Percentiles rank a stretch among this genome's conserved stretches.
Conservation (phyloP, 1,140 invertebrate genomes). For the Bombus pascuorum region DNA sequence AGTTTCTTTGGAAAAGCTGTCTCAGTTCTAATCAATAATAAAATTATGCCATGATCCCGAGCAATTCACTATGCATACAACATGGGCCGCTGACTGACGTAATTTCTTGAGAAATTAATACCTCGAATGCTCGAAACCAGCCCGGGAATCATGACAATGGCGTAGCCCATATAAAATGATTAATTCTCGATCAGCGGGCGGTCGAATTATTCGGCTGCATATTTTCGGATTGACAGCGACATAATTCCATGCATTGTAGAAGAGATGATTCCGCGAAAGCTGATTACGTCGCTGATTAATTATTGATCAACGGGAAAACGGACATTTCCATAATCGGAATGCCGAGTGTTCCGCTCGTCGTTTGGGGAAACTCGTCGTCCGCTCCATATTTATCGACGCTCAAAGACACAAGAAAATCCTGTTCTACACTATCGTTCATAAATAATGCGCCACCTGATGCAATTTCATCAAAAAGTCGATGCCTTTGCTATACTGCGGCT, state of each 20-base stretch:
- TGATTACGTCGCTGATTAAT: slow-evolving; percentile 32
- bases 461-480: too few species aligned
- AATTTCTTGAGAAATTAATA: slow-evolving; percentile 1
- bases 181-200: background rate
- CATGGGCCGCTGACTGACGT: too few species aligned
- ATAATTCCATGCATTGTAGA: slow-evolving; percentile 12
- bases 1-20: too few species aligned
- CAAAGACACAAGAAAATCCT: background rate
- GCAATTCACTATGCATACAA: background rate
- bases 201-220: background rate
- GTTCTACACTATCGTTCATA: too few species aligned
- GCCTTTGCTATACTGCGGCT: too few species aligned
- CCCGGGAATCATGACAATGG: background rate
- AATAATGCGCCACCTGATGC: too few species aligned
- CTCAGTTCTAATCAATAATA: background rate
- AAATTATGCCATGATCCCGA: background rate
- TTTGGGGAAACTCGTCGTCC: background rate
- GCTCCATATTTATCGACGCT: slow-evolving; percentile 22
- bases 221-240: slow-evolving; percentile 15
- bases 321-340: slow-evolving; percentile 26
- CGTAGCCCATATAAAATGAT: slow-evolving; percentile 2
- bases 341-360: background rate
- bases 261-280: slow-evolving; percentile 13
- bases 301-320: slow-evolving; percentile 15
- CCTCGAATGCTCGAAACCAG: background rate